phyloP scores from a whole-genome alignment of 2,113 vertebrate genomes.

The Dromiciops gliroides region DNA sequence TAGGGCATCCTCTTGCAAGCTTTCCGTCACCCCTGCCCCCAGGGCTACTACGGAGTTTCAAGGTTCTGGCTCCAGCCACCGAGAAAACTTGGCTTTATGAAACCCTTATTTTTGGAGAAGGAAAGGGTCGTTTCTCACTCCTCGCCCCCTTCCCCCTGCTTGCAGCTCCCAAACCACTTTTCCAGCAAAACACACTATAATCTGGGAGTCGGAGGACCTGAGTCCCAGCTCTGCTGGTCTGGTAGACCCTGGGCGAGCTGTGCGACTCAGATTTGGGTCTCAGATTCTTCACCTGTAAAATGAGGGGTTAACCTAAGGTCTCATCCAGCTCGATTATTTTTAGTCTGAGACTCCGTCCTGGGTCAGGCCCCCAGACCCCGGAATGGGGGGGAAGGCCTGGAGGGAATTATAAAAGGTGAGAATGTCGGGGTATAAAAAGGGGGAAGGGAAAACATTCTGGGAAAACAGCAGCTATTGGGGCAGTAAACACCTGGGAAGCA shows the following conservation, averaged over 20 bases:
- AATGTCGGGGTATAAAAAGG: conserved; percentile 60
- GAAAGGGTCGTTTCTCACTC: not conserved
- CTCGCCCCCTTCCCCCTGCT: not conserved
- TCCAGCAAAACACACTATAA: not conserved
- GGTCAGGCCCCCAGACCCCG: not conserved
- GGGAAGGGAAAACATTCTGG: not conserved
- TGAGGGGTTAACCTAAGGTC: not conserved
- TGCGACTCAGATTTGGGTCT: not conserved
- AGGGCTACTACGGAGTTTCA: not conserved
- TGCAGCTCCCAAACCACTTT: not conserved
- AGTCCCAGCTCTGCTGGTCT: not conserved
- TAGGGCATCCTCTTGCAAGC: not conserved
- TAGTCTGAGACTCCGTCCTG: not conserved
- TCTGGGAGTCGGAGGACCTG: not conserved
- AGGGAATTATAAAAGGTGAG: conserved; percentile 58
- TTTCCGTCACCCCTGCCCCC: not conserved
- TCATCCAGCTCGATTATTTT: not conserved
- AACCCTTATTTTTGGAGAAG: not conserved
- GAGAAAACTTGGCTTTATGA: not conserved
- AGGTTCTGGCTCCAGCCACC: not conserved
- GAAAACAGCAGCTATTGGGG: conserved; percentile 76
- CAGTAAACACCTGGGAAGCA: conserved; percentile 83
- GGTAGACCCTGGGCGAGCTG: not conserved
- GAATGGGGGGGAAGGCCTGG: not conserved
- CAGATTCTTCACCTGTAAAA: not conserved